phyloP scores from a whole-genome alignment of 2,797 vertebrate species.

The Selene dorsalis region DNA sequence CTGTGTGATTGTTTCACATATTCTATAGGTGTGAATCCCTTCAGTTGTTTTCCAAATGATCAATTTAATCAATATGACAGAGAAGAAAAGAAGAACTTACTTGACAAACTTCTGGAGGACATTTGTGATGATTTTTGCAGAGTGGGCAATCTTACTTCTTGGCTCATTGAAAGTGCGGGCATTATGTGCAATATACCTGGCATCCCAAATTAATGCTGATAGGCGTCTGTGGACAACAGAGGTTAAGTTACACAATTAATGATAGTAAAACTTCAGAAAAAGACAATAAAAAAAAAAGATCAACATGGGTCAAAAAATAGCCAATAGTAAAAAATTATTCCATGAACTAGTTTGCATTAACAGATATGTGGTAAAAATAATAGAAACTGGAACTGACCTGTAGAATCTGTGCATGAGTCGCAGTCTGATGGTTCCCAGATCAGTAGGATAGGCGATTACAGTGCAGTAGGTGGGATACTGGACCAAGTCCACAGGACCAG shows the following conservation, averaged over 20 bases:
- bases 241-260: background rate
- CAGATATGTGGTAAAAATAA: background rate
- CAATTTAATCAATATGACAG: background rate
- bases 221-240: conserved; percentile 86
- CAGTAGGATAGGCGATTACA: conserved; percentile 95
- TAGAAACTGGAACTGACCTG: conserved; percentile 83
- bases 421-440: conserved; percentile 93
- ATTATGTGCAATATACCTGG: conserved; percentile 94
- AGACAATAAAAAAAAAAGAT: background rate
- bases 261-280: conserved; percentile 7
- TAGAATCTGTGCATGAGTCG: conserved; percentile 95
- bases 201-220: conserved; percentile 96
- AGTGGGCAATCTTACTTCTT: conserved; percentile 92
- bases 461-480: conserved; percentile 96
- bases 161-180: conserved; percentile 97
- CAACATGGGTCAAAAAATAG: background rate
- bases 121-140: conserved; percentile 94
- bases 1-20: background rate
- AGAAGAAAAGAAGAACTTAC: conserved; percentile 74
- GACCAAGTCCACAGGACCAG: conserved; percentile 92
- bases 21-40: background rate
- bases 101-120: conserved; percentile 94
- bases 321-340: background rate
- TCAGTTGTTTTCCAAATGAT: background rate
- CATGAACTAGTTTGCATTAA: background rate